Conservation (phyloP, 2,888 invertebrate species). For the Epinotia demarniana region DNA sequence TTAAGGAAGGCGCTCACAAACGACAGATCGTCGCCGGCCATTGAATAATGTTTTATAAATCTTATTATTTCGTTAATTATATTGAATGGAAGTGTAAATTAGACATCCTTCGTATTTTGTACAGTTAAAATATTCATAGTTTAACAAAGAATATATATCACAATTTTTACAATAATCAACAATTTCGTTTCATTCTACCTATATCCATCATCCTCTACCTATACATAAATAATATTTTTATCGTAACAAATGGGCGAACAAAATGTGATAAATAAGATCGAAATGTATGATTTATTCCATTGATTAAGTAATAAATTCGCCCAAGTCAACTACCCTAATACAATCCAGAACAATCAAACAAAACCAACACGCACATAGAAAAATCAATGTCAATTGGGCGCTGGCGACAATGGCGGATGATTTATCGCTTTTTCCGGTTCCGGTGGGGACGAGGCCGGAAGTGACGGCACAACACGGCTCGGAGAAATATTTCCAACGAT, state of each 20-base stretch:
- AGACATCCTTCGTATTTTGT: slow-evolving; percentile 83
- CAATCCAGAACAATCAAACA: slow-evolving; percentile 34
- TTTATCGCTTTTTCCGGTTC: slow-evolving; percentile 70
- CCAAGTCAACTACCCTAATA: slow-evolving; percentile 32
- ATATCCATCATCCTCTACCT: not conserved
- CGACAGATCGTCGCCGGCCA: slow-evolving; percentile 92
- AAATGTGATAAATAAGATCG: slow-evolving; percentile 33
- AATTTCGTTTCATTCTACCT: slow-evolving; percentile 60
- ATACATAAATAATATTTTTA: not conserved
- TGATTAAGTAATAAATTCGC: slow-evolving; percentile 33
- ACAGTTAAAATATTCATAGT: slow-evolving; percentile 84
- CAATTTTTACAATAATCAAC: slow-evolving; percentile 80
- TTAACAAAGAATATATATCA: slow-evolving; percentile 83
- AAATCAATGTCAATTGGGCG: slow-evolving; percentile 75
- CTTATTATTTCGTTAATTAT: slow-evolving; percentile 79
- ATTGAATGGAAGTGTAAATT: slow-evolving; percentile 81
- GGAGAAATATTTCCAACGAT: slow-evolving; percentile 61
- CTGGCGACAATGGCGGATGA: slow-evolving; percentile 72
- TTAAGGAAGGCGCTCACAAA: slow-evolving; percentile 94
- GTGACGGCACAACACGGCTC: slow-evolving; percentile 58
- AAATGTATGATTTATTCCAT: slow-evolving; percentile 43
- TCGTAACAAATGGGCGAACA: not conserved
- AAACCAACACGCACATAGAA: slow-evolving; percentile 52
- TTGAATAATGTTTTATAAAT: slow-evolving; percentile 80
- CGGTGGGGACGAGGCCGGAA: slow-evolving; percentile 59